phyloP scores from a whole-genome alignment of 2,797 vertebrate species.

The Sparidentex hasta region DNA sequence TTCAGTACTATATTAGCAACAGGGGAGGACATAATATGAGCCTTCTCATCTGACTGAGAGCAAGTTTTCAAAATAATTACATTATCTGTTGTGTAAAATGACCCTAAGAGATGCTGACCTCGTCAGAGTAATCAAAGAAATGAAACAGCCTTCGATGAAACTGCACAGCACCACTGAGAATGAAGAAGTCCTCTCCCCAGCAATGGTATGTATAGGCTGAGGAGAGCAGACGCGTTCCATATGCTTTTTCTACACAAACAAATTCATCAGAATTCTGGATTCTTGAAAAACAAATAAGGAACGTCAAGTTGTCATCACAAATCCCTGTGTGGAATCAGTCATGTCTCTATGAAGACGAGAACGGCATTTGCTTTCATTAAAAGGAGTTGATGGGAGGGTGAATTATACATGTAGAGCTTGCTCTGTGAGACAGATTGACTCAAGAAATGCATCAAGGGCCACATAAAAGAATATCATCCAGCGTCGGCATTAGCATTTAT shows the following conservation, averaged over 20 bases:
- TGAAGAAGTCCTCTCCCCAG: conserved; percentile 23
- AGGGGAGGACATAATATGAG: not conserved
- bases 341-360: conserved; percentile 15
- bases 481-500: conserved; percentile 27
- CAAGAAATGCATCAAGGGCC: conserved; percentile 37
- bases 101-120: conserved; percentile 42
- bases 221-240: conserved; percentile 4
- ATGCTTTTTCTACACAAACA: conserved; percentile 1
- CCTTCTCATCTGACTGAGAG: not conserved
- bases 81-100: conserved; percentile 21
- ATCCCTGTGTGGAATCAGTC: conserved; percentile 18
- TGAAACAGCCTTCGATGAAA: conserved; percentile 57
- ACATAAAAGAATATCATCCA: conserved; percentile 34
- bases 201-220: conserved; percentile 19
- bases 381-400: conserved; percentile 26
- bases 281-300: conserved; percentile 31
- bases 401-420: conserved; percentile 34
- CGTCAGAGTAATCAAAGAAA: conserved; percentile 65
- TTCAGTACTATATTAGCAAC: not conserved
- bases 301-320: conserved; percentile 50
- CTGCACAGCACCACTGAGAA: conserved; percentile 27
- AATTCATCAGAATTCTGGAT: conserved; percentile 11
- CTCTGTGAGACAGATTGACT: conserved; percentile 34
- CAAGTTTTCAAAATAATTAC: not conserved
- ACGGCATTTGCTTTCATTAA: conserved; percentile 43